Base-by-base conservation (phyloP, 2,888 invertebrate genomes). In the Chloromyia formosa region DNA sequence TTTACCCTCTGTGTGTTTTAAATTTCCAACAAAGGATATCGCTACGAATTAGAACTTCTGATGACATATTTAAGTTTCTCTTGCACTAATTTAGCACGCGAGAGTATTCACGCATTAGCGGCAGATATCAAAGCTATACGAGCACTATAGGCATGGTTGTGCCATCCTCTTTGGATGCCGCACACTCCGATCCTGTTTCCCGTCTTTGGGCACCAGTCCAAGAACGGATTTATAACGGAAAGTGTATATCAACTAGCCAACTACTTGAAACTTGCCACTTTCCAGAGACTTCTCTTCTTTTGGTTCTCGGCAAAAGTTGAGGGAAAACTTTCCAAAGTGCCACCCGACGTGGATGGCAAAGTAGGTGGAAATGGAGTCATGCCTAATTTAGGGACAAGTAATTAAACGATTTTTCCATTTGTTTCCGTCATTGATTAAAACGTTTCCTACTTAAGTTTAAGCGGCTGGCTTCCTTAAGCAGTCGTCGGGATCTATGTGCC, bases 361-460 rank as follows among this genome's bases (percentile, higher is more conserved):
- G 66, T 66, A 66, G 66, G 66, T 66, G 66, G 66, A 66, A 66
- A 66, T 66, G 66, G 22, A 66, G 66, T 66, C 66, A 49, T 66
- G 66, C 66, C 45, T 66, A 66, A 66, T 66, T 66, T 66, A 66
- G 45, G 66, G 49, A 45, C 20, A 20, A 20, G 66, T 66, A 66
- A 66, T 66, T 66, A 66, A 66, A 22, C 49, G 23, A 49, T 66
- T 66, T 66, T 20, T 45, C 22, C 45, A 66, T 66, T 66, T 22
- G 49, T n/a, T 66, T 66, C 18, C 22, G 66, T 66, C 66, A 66
- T 66, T 66, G 66, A 66, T 66, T 66, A 66, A 66, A 66, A 66
- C 49, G 20, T 22, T 49, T 66, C 23, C 66, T 20, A 45, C 9
- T 23, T 18, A 49, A 49, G 7, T 20, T 66, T 42, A 14, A 9